Percentiles rank a stretch among this genome's conserved stretches.
Conservation (phyloP, 2,797 vertebrate species). For the Aldrovandia affinis region DNA sequence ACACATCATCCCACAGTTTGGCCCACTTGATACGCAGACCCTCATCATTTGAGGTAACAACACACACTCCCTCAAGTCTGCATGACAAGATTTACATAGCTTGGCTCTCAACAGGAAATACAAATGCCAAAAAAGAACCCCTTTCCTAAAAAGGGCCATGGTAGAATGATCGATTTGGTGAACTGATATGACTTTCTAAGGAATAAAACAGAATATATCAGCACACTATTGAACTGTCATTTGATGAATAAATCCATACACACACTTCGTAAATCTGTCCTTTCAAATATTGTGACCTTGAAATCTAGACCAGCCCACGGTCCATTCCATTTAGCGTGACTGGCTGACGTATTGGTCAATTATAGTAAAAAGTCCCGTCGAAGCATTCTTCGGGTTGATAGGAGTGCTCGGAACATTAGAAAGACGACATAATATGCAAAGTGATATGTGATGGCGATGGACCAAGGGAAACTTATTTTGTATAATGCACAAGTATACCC, state of each 20-base stretch:
- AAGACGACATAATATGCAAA: slow-evolving; percentile 65
- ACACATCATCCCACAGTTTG: too few relatives aligned
- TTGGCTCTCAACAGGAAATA: neutral
- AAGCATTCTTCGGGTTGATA: slow-evolving; percentile 67
- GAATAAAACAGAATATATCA: neutral
- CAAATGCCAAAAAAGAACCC: neutral
- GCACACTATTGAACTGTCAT: neutral
- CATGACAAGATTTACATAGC: neutral
- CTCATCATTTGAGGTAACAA: neutral
- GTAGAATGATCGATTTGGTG: too few relatives aligned
- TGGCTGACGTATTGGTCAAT: slow-evolving; percentile 65
- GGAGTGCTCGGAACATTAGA: slow-evolving; percentile 64
- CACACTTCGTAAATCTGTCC: neutral
- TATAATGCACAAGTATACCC: slow-evolving; percentile 41
- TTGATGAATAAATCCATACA: neutral
- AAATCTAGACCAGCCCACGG: neutral
- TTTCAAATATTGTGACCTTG: slow-evolving; percentile 13
- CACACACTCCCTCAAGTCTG: neutral
- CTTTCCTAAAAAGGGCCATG: neutral
- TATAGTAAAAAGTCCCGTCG: slow-evolving; percentile 62
- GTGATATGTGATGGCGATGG: slow-evolving; percentile 61
- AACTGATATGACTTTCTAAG: neutral
- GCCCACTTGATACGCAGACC: neutral
- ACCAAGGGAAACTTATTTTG: slow-evolving; percentile 50
- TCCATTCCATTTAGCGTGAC: slow-evolving; percentile 15